phyloP scores from a whole-genome alignment of 2,113 vertebrate species.

The Macquaria ambigua region DNA sequence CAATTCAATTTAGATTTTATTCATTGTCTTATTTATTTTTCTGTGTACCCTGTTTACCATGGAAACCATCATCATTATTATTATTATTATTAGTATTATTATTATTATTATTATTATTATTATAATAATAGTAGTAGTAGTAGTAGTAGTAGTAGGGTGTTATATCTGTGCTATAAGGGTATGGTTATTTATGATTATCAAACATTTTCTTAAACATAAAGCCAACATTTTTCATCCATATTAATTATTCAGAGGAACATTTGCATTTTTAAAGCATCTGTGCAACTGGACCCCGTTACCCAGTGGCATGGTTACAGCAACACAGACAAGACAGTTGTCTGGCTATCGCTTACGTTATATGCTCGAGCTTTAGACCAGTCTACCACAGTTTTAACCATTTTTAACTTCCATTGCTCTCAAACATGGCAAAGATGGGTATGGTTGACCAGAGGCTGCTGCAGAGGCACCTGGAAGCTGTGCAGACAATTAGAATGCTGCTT shows the following conservation, averaged over 20 bases:
- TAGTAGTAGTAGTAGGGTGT: not conserved
- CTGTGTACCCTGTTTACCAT: not conserved
- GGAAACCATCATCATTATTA: not conserved
- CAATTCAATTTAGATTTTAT: not conserved
- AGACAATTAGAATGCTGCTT: constrained; percentile 60
- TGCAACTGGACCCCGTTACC: constrained; percentile 57
- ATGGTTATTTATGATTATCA: not conserved
- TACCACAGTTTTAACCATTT: not conserved
- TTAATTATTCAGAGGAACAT: constrained; percentile 67
- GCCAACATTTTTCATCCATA: not conserved
- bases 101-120: not conserved
- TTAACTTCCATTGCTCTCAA: not conserved
- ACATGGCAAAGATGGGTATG: constrained; percentile 76
- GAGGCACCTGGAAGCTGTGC: constrained; percentile 71
- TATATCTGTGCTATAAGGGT: not conserved
- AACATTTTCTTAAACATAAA: not conserved
- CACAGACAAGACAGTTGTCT: constrained; percentile 14
- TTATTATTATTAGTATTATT: not conserved
- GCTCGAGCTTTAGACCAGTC: not conserved
- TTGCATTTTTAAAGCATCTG: constrained; percentile 62
- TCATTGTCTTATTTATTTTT: not conserved
- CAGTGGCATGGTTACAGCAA: constrained; percentile 56
- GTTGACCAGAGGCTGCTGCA: constrained; percentile 75
- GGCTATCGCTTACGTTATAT: not conserved
- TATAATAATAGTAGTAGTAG: too few species aligned